Conservation (phyloP, 2,113 vertebrate species). For the Nyctibius bracteatus region DNA sequence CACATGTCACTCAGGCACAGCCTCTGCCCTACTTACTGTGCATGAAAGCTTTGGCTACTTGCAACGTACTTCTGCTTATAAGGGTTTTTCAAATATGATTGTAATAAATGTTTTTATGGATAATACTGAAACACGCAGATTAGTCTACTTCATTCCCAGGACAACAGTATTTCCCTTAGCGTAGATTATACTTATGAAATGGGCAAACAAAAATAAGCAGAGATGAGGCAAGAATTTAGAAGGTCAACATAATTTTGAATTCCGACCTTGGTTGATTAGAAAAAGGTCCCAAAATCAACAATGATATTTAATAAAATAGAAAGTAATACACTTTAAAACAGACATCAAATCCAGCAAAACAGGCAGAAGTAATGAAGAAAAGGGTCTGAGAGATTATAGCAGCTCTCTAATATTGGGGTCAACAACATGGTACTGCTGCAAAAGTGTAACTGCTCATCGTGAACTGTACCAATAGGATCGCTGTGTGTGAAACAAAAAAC, state of each 20-base stretch:
- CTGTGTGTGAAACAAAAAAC: background rate
- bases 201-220: background rate
- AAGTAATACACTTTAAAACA: background rate
- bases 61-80: background rate
- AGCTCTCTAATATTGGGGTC: background rate
- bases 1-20: rapidly evolving
- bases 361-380: background rate
- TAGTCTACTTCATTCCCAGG: background rate
- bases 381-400: background rate
- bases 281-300: background rate
- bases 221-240: background rate
- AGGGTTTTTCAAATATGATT: rapidly evolving
- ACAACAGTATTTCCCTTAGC: background rate
- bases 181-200: background rate
- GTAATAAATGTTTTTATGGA: background rate
- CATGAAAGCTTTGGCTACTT: background rate
- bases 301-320: background rate
- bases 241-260: background rate
- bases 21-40: background rate
- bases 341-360: background rate
- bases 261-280: background rate
- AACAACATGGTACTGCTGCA: background rate
- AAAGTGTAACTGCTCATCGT: background rate
- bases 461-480: background rate
- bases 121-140: background rate